Percentiles rank a stretch among this genome's conserved stretches.
phyloP scores from a whole-genome alignment of 2,888 invertebrate species.

The Notodonta dromedarius region DNA sequence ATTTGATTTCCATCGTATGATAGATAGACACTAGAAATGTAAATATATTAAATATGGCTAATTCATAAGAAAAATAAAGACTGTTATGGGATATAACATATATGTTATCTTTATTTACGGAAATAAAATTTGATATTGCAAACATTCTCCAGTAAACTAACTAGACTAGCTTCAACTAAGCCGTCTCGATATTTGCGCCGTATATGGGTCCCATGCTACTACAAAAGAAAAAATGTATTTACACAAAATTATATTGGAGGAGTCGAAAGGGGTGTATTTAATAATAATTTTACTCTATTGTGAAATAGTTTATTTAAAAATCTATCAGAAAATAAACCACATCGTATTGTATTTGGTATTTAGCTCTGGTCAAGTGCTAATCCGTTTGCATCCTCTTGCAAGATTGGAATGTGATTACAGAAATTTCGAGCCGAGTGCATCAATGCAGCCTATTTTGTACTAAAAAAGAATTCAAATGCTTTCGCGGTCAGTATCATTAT shows the following conservation, averaged over 20 bases:
- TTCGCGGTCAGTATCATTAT: slow-evolving; percentile 41
- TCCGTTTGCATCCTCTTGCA: slow-evolving; percentile 49
- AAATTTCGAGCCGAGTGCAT: slow-evolving; percentile 46
- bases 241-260: neutral
- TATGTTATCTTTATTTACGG: slow-evolving; percentile 10
- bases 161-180: too few relatives aligned
- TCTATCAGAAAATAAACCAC: slow-evolving; percentile 72
- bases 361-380: slow-evolving; percentile 66
- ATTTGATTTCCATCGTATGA: slow-evolving; percentile 36
- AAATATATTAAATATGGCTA: slow-evolving; percentile 51
- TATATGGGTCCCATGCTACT: too few relatives aligned
- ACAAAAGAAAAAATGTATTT: too few relatives aligned
- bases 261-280: slow-evolving; percentile 18
- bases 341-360: slow-evolving; percentile 75
- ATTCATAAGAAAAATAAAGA: slow-evolving; percentile 74
- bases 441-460: slow-evolving; percentile 55
- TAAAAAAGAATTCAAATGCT: slow-evolving; percentile 47
- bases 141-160: too few relatives aligned
- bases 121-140: too few relatives aligned
- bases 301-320: slow-evolving; percentile 70
- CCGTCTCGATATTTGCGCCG: too few relatives aligned
- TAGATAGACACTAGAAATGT: slow-evolving; percentile 38
- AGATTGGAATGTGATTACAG: slow-evolving; percentile 71
- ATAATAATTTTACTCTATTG: slow-evolving; percentile 42
- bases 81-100: slow-evolving; percentile 67